Evolutionary conservation across 2,113 vertebrate species (phyloP).

Genomic region (Egretta garzetta): DNA sequence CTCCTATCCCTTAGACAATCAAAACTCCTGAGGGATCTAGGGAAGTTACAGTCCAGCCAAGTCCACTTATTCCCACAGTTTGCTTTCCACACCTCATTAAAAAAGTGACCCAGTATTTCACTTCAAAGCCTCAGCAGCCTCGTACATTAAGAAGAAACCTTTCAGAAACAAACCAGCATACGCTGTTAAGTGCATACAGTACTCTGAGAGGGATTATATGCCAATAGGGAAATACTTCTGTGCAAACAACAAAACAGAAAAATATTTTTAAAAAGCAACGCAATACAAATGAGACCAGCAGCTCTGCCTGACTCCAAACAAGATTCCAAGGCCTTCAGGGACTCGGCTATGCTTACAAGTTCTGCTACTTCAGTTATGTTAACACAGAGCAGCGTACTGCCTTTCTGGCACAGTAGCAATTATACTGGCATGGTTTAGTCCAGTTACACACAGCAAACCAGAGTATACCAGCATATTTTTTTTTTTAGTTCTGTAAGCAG

Average conservation of each 20-base stretch:
- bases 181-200: neutral
- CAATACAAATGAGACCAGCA: neutral
- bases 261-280: neutral
- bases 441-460: neutral
- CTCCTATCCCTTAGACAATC: neutral
- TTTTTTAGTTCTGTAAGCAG: neutral
- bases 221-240: neutral
- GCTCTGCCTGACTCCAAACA: neutral
- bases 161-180: neutral
- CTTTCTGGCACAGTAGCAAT: neutral
- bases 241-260: neutral
- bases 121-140: neutral
- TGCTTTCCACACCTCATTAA: slow-evolving; percentile 43
- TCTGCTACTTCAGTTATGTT: slow-evolving; percentile 19
- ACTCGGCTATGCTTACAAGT: neutral
- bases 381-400: neutral
- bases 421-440: neutral
- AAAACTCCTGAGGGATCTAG: neutral
- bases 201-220: neutral
- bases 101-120: slow-evolving; percentile 13
- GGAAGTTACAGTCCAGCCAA: slow-evolving; percentile 35
- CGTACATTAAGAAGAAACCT: neutral
- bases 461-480: neutral
- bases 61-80: slow-evolving; percentile 43
- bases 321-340: neutral